A percentile compares a stretch with the other conserved stretches of the same genome.
Conservation (phyloP, 2,797 vertebrate genomes). For the Amphiprion clarkii region DNA sequence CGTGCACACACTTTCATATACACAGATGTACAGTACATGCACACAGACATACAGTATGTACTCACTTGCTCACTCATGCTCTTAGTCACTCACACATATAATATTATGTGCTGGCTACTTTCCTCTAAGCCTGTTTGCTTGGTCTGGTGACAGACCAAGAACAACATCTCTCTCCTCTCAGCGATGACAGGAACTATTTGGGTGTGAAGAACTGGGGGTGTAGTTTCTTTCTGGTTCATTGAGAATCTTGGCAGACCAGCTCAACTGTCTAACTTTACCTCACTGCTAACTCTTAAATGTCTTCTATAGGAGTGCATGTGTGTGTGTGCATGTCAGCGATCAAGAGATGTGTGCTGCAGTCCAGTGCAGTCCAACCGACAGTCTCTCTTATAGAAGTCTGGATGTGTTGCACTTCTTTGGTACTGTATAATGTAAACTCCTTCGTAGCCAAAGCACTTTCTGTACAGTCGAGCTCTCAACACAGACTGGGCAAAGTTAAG, state of each 20-base stretch:
- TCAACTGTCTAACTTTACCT: constrained; percentile 46
- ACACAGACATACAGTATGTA: constrained; percentile 8
- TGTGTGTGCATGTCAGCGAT: constrained; percentile 17
- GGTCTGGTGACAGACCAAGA: constrained; percentile 65
- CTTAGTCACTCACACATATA: constrained; percentile 23
- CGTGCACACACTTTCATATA: constrained; percentile 2
- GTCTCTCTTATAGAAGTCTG: constrained; percentile 10
- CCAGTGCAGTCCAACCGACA: constrained; percentile 24
- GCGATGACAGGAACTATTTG: constrained; percentile 63
- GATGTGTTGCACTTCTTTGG: constrained; percentile 8
- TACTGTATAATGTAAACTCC: constrained; percentile 22
- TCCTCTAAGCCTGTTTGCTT: constrained; percentile 44
- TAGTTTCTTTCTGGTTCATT: constrained; percentile 56
- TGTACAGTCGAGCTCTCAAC: background rate
- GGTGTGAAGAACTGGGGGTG: constrained; percentile 58
- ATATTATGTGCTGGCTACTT: constrained; percentile 34
- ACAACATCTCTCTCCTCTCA: constrained; percentile 59
- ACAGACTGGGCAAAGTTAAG: constrained; percentile 24
- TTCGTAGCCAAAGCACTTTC: constrained; percentile 2
- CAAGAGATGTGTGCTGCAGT: constrained; percentile 38
- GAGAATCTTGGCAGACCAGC: constrained; percentile 57
- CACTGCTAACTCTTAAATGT: constrained; percentile 36
- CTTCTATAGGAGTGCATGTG: constrained; percentile 20
- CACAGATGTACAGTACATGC: constrained; percentile 1
- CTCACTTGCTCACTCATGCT: background rate